These are phyloP conservation scores for Andinoacara biseriatus DNA, from an alignment of 2,113 vertebrate species.

Conservation along the genomic window DNA sequence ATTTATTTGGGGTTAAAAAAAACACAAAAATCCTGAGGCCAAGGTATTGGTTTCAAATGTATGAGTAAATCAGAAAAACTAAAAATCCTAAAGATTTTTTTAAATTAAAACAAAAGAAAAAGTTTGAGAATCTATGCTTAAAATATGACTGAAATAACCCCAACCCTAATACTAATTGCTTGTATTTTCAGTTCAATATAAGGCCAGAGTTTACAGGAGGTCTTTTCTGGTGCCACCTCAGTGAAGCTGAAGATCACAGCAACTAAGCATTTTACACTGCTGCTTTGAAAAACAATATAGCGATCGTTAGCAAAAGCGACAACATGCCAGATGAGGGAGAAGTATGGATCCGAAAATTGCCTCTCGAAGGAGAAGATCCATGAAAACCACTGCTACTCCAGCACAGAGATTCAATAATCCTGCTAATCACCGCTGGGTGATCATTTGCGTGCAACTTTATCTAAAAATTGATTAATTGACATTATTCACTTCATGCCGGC, in stretches of 20 bases:
- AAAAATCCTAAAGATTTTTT: neutral
- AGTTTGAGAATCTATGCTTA: neutral
- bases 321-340: neutral
- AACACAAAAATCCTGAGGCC: neutral
- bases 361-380: constrained; percentile 23
- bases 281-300: constrained; percentile 8
- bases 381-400: constrained; percentile 19
- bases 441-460: neutral
- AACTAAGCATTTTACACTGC: neutral
- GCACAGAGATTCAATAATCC: constrained; percentile 11
- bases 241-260: neutral
- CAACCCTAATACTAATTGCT: neutral
- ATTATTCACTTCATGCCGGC: neutral
- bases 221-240: neutral
- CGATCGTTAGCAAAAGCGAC: neutral
- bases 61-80: neutral
- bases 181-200: neutral
- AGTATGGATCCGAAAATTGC: constrained; percentile 32
- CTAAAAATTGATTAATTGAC: constrained; percentile 4
- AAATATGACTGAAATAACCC: neutral
- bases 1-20: neutral
- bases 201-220: neutral
- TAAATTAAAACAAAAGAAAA: neutral
- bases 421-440: constrained; percentile 12
- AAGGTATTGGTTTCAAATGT: neutral